Percentiles rank a stretch among this genome's conserved stretches.
phyloP scores from a whole-genome alignment of 1,140 invertebrate species.

The Rhopalosiphum padi region DNA sequence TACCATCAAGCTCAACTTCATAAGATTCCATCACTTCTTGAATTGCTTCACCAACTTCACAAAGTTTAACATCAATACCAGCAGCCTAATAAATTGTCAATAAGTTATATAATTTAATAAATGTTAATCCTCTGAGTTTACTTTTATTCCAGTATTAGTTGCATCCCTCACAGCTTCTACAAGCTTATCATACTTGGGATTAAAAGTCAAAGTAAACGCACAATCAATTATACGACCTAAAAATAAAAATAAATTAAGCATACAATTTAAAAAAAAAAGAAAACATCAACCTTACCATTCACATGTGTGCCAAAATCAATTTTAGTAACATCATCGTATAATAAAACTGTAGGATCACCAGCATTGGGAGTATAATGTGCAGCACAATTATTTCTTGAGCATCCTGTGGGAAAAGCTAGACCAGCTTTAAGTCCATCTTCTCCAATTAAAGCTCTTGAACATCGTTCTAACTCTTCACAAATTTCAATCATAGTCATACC shows the following conservation, averaged over 20 bases:
- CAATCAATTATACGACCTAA: slow-evolving; percentile 95
- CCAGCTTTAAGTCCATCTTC: slow-evolving; percentile 97
- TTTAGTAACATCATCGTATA: slow-evolving; percentile 98
- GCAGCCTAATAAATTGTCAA: slow-evolving; percentile 68
- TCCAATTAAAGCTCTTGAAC: slow-evolving; percentile 87
- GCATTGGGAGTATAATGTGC: slow-evolving; percentile 99
- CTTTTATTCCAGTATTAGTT: slow-evolving; percentile 95
- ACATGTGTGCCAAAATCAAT: slow-evolving; percentile 99
- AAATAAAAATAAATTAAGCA: slow-evolving; percentile 1
- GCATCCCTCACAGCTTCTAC: slow-evolving; percentile 96
- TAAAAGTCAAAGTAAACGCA: slow-evolving; percentile 97
- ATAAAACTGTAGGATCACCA: slow-evolving; percentile 93
- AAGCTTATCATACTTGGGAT: slow-evolving; percentile 95
- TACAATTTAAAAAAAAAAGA: not conserved
- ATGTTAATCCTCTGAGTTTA: slow-evolving; percentile 61
- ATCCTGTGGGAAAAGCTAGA: slow-evolving; percentile 98
- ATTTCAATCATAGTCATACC: slow-evolving; percentile 99
- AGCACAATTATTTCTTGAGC: slow-evolving; percentile 97
- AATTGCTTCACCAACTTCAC: slow-evolving; percentile 96
- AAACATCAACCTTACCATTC: slow-evolving; percentile 72
- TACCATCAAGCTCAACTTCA: slow-evolving; percentile 97
- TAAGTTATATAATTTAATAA: not conserved
- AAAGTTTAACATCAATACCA: slow-evolving; percentile 96
- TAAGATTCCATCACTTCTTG: slow-evolving; percentile 99
- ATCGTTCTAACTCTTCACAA: slow-evolving; percentile 94